phyloP scores from a whole-genome alignment of 2,888 invertebrate species.

The Drosophila siamana region DNA sequence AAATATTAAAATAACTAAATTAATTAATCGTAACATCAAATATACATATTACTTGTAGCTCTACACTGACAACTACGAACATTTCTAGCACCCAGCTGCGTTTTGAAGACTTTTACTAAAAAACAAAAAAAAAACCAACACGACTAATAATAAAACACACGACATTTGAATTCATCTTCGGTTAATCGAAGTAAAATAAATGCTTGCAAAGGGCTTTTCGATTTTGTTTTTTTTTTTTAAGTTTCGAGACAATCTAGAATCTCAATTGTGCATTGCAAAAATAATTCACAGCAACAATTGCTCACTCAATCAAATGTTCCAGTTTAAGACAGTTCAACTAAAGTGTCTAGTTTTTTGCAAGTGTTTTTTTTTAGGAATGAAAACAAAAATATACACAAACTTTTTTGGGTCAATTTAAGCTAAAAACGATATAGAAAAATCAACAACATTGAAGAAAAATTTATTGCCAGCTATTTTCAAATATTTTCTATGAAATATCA shows the following conservation, averaged over 20 bases:
- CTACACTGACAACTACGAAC: slow-evolving; percentile 17
- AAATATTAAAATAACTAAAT: slow-evolving; percentile 19
- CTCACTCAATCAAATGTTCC: neutral
- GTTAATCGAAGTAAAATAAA: slow-evolving; percentile 17
- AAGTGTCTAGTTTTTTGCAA: slow-evolving; percentile 3
- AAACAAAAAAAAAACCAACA: slow-evolving; percentile 17
- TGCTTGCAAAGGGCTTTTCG: slow-evolving; percentile 14
- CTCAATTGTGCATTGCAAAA: too few species aligned
- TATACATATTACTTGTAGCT: slow-evolving; percentile 21
- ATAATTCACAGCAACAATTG: neutral
- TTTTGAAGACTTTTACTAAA: slow-evolving; percentile 72
- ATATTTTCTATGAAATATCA: slow-evolving; percentile 46
- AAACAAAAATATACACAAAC: slow-evolving; percentile 9
- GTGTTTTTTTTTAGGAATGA: neutral
- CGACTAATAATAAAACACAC: slow-evolving; percentile 10
- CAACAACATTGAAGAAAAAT: slow-evolving; percentile 3
- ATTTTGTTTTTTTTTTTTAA: too few species aligned
- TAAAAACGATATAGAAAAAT: slow-evolving; percentile 21
- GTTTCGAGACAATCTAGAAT: too few species aligned
- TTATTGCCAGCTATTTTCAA: slow-evolving; percentile 10
- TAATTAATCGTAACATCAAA: slow-evolving; percentile 5
- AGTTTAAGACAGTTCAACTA: neutral
- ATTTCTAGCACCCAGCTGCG: slow-evolving; percentile 51
- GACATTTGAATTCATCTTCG: slow-evolving; percentile 7
- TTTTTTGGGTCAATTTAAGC: slow-evolving; percentile 68